A percentile compares a stretch with the other conserved stretches of the same genome.
Evolutionary conservation across 2,888 invertebrate genomes (phyloP).

Genomic region (Apoderus coryli): DNA sequence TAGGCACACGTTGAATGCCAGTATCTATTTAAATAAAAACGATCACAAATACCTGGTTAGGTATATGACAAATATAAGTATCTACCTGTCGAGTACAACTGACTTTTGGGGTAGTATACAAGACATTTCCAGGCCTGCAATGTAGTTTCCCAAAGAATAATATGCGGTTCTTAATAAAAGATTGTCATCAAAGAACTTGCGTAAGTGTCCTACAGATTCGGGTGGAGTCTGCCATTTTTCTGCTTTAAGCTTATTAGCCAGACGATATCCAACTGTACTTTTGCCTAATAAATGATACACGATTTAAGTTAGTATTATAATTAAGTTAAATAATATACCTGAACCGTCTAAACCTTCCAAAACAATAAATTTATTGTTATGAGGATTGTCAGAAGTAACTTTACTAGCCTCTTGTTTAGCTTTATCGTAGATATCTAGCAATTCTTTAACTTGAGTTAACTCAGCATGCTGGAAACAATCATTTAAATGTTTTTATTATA

Average conservation of each 20-base stretch:
- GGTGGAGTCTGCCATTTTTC: slow-evolving; percentile 30
- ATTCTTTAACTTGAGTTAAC: too few relatives aligned
- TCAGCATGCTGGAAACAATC: too few relatives aligned
- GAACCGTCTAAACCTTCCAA: slow-evolving; percentile 36
- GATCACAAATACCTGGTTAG: too few relatives aligned
- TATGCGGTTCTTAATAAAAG: slow-evolving; percentile 28
- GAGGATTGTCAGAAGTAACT: too few relatives aligned
- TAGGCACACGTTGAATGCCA: slow-evolving; percentile 37
- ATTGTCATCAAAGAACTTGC: slow-evolving; percentile 27
- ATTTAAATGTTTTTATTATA: too few relatives aligned
- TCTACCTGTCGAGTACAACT: slow-evolving; percentile 35
- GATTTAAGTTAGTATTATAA: neutral
- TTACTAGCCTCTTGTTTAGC: too few relatives aligned
- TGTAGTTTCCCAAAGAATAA: slow-evolving; percentile 35
- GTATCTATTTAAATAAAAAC: slow-evolving; percentile 27
- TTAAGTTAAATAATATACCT: slow-evolving; percentile 23
- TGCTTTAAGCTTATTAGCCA: slow-evolving; percentile 27
- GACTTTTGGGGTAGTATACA: slow-evolving; percentile 24
- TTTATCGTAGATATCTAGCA: too few relatives aligned
- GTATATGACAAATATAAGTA: too few relatives aligned
- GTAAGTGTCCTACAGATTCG: slow-evolving; percentile 25
- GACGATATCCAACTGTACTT: slow-evolving; percentile 27
- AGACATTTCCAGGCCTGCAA: slow-evolving; percentile 30
- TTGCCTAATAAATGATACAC: slow-evolving; percentile 27
- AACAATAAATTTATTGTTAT: slow-evolving; percentile 32